Base-by-base conservation (phyloP, 53 echinoderm and acorn worm genomes). In the Actinopyga echinites region DNA sequence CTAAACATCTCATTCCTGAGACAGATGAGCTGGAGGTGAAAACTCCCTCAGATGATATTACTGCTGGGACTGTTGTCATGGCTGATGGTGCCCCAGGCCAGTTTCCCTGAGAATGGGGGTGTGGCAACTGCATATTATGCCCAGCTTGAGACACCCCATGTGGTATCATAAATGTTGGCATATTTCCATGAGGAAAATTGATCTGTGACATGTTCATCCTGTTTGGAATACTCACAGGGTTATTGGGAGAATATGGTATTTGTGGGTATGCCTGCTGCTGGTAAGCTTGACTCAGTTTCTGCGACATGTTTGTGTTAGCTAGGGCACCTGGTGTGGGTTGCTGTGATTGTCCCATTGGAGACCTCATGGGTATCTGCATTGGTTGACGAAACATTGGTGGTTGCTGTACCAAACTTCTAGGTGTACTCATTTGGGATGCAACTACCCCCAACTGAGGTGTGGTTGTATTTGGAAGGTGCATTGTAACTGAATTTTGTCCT, bases 21-120 rank as follows among this genome's bases (percentile, higher is more conserved):
- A 69, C 29, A 68, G 84, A 26, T 86, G 87, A 40, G 54, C 57
- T 54, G 45, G 88, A 30, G 62, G 74, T 36, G 73, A 81, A 28
- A 60, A 37, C 58, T 45, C 62, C 19, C 55, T 62, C 37, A 80
- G 87, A 54, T 77, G 89, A 53, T 43, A 40, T 34, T 75, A 83
- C 54, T 67, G 85, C 17, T 88, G 88, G 35, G 15, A 32, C 49
- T 74, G 89, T 82, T 74, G 79, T 82, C 71, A 82, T 68, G 59
- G 89, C 43, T 57, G 77, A 19, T 24, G 30, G 62, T 29, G 54
- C 4, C 0, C 52, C 56, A 53, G 77, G 23, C 77, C 77, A 77
- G 31, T 77, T 77, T 30, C 55, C 29, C 32, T 77, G 77, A 30
- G 77, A 45, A 10, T 55, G 56, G 17, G 49, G 49, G 49, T 49